phyloP scores from a whole-genome alignment of 2,797 vertebrate genomes.

The Mallotus villosus region DNA sequence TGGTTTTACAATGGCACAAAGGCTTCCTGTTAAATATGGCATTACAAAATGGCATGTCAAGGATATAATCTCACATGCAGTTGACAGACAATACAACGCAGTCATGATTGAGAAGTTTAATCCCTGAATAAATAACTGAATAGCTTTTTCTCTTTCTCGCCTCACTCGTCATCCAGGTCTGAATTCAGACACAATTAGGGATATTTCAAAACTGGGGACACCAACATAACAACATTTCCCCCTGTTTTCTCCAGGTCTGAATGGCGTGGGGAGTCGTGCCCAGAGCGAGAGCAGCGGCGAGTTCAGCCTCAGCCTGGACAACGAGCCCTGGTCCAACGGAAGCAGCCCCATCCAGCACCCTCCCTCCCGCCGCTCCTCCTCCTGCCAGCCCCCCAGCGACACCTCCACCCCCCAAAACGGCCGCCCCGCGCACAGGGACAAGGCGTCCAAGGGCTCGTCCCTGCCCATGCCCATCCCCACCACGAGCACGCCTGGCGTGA shows the following conservation, averaged over 20 bases:
- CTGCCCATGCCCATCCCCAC: constrained; percentile 12
- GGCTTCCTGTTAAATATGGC: no score
- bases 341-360: constrained; percentile 84
- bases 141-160: no score
- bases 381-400: constrained; percentile 66
- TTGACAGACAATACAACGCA: no score
- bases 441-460: constrained; percentile 40
- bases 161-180: no score
- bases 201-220: no score
- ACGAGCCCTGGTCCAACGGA: constrained; percentile 90
- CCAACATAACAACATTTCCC: neutral
- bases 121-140: neutral
- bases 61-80: neutral
- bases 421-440: constrained; percentile 62
- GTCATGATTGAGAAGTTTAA: no score
- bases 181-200: no score
- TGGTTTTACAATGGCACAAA: neutral
- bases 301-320: constrained; percentile 85
- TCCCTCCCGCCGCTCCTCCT: constrained; percentile 70
- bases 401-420: constrained; percentile 73
- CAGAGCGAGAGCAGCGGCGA: constrained; percentile 94
- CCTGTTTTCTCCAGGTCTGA: constrained; percentile 50
- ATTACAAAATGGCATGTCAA: neutral
- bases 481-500: neutral
- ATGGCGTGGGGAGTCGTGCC: constrained; percentile 79